These are phyloP conservation scores for Coremacera marginata DNA, from an alignment of 2,888 invertebrate species.

Conservation along the genomic window DNA sequence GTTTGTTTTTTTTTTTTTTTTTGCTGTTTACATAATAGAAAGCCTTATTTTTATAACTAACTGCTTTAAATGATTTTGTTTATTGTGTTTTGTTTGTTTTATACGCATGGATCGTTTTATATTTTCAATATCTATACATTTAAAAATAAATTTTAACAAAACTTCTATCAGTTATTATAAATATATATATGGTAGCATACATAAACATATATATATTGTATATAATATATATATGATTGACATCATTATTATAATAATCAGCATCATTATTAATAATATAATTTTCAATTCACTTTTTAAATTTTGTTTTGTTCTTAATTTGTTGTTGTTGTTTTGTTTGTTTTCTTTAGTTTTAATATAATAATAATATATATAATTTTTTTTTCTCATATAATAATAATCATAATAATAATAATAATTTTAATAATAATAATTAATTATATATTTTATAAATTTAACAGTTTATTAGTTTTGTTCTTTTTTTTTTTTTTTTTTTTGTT, in stretches of 20 bases:
- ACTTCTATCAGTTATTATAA: conserved; percentile 31
- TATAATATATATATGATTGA: conserved; percentile 15
- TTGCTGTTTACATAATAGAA: neutral
- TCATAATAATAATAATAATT: conserved; percentile 12
- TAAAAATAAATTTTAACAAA: conserved; percentile 17
- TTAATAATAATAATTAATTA: conserved; percentile 22
- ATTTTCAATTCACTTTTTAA: conserved; percentile 18
- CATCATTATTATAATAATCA: neutral
- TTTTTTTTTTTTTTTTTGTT: conserved; percentile 36
- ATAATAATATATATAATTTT: conserved; percentile 22
- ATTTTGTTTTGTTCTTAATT: conserved; percentile 10
- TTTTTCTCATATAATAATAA: conserved; percentile 3
- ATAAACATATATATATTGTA: conserved; percentile 22
- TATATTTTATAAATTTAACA: conserved; percentile 28
- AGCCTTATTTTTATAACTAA: neutral
- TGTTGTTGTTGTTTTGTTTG: neutral
- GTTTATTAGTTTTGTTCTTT: conserved; percentile 11
- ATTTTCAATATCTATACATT: conserved; percentile 16
- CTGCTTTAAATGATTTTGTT: neutral
- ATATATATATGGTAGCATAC: conserved; percentile 34
- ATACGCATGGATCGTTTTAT: neutral
- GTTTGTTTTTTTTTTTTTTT: neutral
- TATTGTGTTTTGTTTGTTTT: conserved; percentile 2
- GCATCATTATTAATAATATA: conserved; percentile 21
- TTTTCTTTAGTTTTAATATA: neutral